Base-by-base conservation (phyloP, 2,888 invertebrate genomes). In the Eubasilissa splendida region DNA sequence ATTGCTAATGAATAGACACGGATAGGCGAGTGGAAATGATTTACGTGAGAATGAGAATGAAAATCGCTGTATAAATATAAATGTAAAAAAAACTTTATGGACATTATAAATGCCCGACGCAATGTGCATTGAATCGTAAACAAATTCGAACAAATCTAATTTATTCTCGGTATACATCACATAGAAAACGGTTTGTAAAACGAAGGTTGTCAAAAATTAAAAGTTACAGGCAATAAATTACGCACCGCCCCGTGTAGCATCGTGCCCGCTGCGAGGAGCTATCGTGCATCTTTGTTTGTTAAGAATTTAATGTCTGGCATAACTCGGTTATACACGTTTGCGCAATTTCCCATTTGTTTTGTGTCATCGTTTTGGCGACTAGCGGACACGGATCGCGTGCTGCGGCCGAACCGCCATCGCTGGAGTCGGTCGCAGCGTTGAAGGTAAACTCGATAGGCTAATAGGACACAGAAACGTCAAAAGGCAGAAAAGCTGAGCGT, bases 351-450 rank as follows among this genome's bases (percentile, higher is more conserved):
- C 80, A 80, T 80, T 80, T 80, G 80, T 80, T 76, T 76, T 71
- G 80, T 80, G 80, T 80, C 80, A 80, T 80, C 76, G 76, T 76
- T 80, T 80, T n/a, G 80, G 76, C 71, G 76, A 76, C 33, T 65
- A 54, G 53, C 50, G 71, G 63, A 74, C 79, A 76, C 76, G 71
- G 63, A 76, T 76, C 76, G 80, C 71, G 80, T 76, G 76, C 52
- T 12, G 66, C 50, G 12, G 42, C 66, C 12, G 42, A 33, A 12
- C 42, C 66, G 66, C 66, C 42, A 31, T 11, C 11, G 33, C 63
- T 42, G 42, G 63, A 50, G 50, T 50, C n/a, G 50, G 50, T 50
- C 12, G 50, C 66, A 50, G 66, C 66, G n/a, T 50, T 68, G 14
- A 31, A 63, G 63, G 22, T 33, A 31, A 11, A 33, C 33, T 42